Percentiles rank a stretch among this genome's conserved stretches.
phyloP scores from a whole-genome alignment of 2,888 invertebrate genomes.

The Tetragonula carbonaria region DNA sequence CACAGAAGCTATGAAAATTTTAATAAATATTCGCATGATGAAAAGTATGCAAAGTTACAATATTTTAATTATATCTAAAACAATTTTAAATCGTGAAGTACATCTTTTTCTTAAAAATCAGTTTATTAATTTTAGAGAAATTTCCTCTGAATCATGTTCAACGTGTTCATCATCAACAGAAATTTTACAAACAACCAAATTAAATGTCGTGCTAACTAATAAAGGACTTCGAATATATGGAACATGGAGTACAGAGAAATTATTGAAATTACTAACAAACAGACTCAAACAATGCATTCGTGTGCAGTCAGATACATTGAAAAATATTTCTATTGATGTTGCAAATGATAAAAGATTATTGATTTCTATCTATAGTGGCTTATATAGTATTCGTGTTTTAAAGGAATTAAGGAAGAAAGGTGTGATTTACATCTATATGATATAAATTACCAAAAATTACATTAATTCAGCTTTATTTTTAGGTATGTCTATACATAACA shows the following conservation, averaged over 20 bases:
- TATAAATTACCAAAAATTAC: background rate
- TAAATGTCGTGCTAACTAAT: constrained; percentile 29
- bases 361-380: constrained; percentile 62
- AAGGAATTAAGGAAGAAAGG: constrained; percentile 57
- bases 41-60: constrained; percentile 9
- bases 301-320: background rate
- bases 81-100: background rate
- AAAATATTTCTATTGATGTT: background rate
- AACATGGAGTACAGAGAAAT: constrained; percentile 39
- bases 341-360: constrained; percentile 25
- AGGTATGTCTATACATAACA: constrained; percentile 60
- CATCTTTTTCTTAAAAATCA: background rate
- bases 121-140: background rate
- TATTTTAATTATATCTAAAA: background rate
- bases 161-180: background rate
- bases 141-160: background rate
- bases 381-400: constrained; percentile 62
- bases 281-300: constrained; percentile 36
- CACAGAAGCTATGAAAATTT: background rate
- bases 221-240: constrained; percentile 41
- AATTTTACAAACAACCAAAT: constrained; percentile 3
- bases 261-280: constrained; percentile 32
- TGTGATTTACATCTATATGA: constrained; percentile 16
- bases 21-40: background rate
- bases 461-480: constrained; percentile 30